Percentiles rank a stretch among this genome's conserved stretches.
Evolutionary conservation across 2,888 invertebrate genomes (phyloP).

Genomic region (Incurvaria masculella): DNA sequence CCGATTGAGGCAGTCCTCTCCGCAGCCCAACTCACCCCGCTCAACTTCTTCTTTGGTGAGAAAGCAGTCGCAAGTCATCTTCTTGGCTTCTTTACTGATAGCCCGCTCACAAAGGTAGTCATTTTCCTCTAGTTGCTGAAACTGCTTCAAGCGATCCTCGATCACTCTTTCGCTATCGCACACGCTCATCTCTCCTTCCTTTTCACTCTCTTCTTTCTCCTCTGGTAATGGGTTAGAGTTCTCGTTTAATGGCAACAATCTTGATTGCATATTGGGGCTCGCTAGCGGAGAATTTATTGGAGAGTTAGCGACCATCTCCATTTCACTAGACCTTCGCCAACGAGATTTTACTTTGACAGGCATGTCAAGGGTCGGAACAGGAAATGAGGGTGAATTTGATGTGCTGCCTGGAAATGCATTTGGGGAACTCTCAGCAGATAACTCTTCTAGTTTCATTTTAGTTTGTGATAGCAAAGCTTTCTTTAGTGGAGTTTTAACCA

Average conservation of each 20-base stretch:
- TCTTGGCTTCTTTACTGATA: conserved; percentile 85
- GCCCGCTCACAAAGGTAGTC: conserved; percentile 81
- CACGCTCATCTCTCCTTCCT: conserved; percentile 20
- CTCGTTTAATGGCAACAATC: conserved; percentile 28
- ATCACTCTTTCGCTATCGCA: conserved; percentile 46
- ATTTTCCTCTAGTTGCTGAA: conserved; percentile 80
- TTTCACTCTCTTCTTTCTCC: conserved; percentile 15
- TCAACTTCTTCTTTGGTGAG: conserved; percentile 84
- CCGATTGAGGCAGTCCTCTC: conserved; percentile 94
- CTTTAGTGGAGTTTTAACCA: conserved; percentile 56
- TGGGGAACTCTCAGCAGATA: conserved; percentile 49
- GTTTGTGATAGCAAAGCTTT: conserved; percentile 49
- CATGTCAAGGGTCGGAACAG: conserved; percentile 50
- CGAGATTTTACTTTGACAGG: conserved; percentile 78
- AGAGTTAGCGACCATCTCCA: conserved; percentile 61
- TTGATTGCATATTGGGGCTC: conserved; percentile 35
- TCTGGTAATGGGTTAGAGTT: conserved; percentile 23
- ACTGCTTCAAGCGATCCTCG: conserved; percentile 64
- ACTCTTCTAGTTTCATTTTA: conserved; percentile 55
- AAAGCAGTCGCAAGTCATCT: conserved; percentile 95
- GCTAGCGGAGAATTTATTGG: conserved; percentile 39
- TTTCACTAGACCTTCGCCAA: conserved; percentile 72
- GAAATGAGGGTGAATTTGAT: conserved; percentile 41
- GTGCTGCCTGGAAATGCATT: conserved; percentile 22
- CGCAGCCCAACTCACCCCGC: conserved; percentile 84